phyloP scores from a whole-genome alignment of 2,113 vertebrate genomes.

The Anoplopoma fimbria region DNA sequence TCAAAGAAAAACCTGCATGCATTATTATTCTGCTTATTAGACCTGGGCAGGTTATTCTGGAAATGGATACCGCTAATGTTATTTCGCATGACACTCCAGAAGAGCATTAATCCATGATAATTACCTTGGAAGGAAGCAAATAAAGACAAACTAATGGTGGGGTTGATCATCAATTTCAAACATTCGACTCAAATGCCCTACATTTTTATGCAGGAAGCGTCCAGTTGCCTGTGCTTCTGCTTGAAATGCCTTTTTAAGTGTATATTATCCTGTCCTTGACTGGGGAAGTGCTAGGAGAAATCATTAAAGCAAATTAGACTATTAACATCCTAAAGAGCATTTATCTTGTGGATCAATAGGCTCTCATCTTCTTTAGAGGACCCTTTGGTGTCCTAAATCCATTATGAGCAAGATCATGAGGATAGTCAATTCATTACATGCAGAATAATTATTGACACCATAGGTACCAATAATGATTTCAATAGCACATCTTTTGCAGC shows the following conservation, averaged over 20 bases:
- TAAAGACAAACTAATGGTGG: slow-evolving; percentile 85
- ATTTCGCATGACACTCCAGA: slow-evolving; percentile 75
- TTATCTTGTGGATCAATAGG: slow-evolving; percentile 94
- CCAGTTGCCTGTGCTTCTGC: slow-evolving; percentile 73
- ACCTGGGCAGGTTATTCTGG: slow-evolving; percentile 74
- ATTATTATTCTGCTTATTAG: slow-evolving; percentile 80
- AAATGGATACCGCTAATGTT: slow-evolving; percentile 82
- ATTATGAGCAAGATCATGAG: slow-evolving; percentile 93
- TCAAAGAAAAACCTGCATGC: slow-evolving; percentile 68
- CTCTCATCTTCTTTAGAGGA: slow-evolving; percentile 92
- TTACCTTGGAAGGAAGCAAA: slow-evolving; percentile 85
- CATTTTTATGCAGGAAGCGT: slow-evolving; percentile 84
- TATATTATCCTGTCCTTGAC: slow-evolving; percentile 87
- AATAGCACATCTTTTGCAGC: slow-evolving; percentile 74
- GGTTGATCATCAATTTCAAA: slow-evolving; percentile 82
- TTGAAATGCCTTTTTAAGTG: slow-evolving; percentile 83
- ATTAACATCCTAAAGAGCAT: slow-evolving; percentile 91
- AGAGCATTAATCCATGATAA: slow-evolving; percentile 85
- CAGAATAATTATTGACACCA: slow-evolving; percentile 94
- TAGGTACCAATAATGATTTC: slow-evolving; percentile 88
- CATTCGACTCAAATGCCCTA: slow-evolving; percentile 79
- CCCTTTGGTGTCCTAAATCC: slow-evolving; percentile 93
- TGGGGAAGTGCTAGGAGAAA: slow-evolving; percentile 82
- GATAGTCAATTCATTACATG: slow-evolving; percentile 92
- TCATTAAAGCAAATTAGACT: slow-evolving; percentile 90